Conservation (phyloP, 2,888 invertebrate genomes). For the Brachylomia viminalis region DNA sequence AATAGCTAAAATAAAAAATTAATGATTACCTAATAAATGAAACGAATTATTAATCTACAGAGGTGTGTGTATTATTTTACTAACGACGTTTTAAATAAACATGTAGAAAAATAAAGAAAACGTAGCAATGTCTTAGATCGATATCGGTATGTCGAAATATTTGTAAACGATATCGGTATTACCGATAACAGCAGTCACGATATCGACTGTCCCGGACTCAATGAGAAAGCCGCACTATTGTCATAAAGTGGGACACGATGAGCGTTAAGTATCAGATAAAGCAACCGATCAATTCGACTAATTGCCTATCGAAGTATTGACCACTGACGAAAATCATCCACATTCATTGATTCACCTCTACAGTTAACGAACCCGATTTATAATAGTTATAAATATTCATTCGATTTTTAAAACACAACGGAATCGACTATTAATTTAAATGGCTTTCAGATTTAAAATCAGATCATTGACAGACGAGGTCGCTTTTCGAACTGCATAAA, state of each 20-base stretch:
- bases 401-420: slow-evolving; percentile 61
- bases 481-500: slow-evolving; percentile 24
- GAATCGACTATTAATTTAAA: slow-evolving; percentile 60
- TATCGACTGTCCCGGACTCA: slow-evolving; percentile 70
- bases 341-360: slow-evolving; percentile 47
- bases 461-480: slow-evolving; percentile 45
- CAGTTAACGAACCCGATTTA: slow-evolving; percentile 40
- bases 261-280: slow-evolving; percentile 73
- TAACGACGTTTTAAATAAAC: slow-evolving; percentile 38
- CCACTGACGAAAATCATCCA: slow-evolving; percentile 57
- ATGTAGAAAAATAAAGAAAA: slow-evolving; percentile 52
- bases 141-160: slow-evolving; percentile 88
- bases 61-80: slow-evolving; percentile 28
- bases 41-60: slow-evolving; percentile 48
- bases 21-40: slow-evolving; percentile 35
- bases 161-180: slow-evolving; percentile 87
- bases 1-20: slow-evolving; percentile 49
- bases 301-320: slow-evolving; percentile 65
- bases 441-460: slow-evolving; percentile 52
- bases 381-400: slow-evolving; percentile 63
- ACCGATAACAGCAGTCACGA: slow-evolving; percentile 80
- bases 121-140: slow-evolving; percentile 72
- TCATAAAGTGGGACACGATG: slow-evolving; percentile 79
- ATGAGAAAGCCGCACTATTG: slow-evolving; percentile 75
- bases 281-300: slow-evolving; percentile 74